Evolutionary conservation across 2,797 vertebrate genomes (phyloP), one percentile per base, ranked within the genome.

Genomic region (Intellagama lesueurii): DNA sequence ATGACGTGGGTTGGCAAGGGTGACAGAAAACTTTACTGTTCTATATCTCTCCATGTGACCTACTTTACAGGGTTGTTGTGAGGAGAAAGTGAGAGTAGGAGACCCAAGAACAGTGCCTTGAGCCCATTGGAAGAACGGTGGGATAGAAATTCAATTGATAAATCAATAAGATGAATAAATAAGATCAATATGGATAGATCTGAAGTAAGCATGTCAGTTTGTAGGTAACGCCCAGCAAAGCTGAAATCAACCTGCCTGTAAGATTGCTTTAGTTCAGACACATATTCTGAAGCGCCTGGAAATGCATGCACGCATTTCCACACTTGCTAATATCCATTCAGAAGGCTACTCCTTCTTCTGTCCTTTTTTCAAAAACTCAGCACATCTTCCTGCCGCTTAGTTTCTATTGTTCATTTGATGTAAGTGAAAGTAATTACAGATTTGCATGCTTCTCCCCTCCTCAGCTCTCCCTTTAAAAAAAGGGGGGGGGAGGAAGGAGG

Each of bases 351-450:
- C 64, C 47, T 91, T 91, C 17, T 91, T 75, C 79, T 81, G 77
- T 49, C 72, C 76, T 81, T 66, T 82, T 80, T 24, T 32, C 35
- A 32, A 52, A 56, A 87, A 35, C 81, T 86, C 87, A 90, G 91
- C 85, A 90, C 49, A 91, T 32, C 77, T 49, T 81, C 56, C 69
- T 83, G 83, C 91, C 70, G 72, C 91, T 91, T 83, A 76, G 30
- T 28, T 93, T 81, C 72, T 88, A 87, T 87, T 78, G 75, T 88
- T 91, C 80, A 89, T 95, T 90, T 93, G 90, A 93, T 94, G 87
- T 88, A 93, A 83, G 87, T 66, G 86, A 91, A 92, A 95, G 85
- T 89, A 94, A 94, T 96, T 94, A 94, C 75, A 92, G 90, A 92
- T 91, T 96, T 94, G 81, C 83, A 93, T 92, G 87, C 80, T 94